A percentile compares a stretch with the other conserved stretches of the same genome.
phyloP scores from a whole-genome alignment of 2,797 vertebrate species.

The Acridotheres tristis region DNA sequence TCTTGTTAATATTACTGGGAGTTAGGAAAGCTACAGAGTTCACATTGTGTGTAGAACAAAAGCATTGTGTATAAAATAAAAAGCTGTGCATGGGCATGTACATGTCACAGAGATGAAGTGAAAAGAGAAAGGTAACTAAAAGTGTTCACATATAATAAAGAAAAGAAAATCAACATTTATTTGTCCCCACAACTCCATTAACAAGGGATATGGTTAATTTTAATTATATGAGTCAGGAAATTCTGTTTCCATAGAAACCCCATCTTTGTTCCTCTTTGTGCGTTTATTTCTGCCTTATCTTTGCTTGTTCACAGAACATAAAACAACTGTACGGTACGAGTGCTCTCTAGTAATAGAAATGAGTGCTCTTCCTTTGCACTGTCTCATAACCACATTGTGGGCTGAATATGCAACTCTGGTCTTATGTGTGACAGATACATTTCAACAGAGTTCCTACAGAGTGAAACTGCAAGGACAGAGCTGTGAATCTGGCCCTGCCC shows the following conservation, averaged over 20 bases:
- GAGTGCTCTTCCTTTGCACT: background rate
- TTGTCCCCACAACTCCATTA: slow-evolving; percentile 14
- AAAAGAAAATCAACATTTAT: background rate
- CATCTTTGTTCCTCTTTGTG: slow-evolving; percentile 13
- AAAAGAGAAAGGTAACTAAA: background rate
- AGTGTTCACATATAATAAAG: background rate
- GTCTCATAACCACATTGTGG: background rate
- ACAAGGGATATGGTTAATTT: slow-evolving; percentile 44
- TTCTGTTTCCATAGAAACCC: slow-evolving; percentile 67
- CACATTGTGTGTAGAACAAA: background rate
- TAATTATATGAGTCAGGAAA: slow-evolving; percentile 51
- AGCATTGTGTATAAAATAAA: background rate
- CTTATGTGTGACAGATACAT: background rate
- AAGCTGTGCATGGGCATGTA: background rate
- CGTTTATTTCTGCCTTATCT: slow-evolving; percentile 4
- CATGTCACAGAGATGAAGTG: background rate
- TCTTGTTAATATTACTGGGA: slow-evolving; percentile 2
- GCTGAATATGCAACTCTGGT: background rate
- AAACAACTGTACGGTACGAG: background rate
- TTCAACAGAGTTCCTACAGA: background rate
- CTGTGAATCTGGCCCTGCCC: background rate
- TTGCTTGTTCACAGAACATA: background rate
- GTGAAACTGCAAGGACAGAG: background rate
- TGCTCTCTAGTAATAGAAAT: background rate
- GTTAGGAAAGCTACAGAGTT: background rate